Evolutionary conservation across 2,888 invertebrate species (phyloP), one percentile per base, ranked within the genome.

Genomic region (Coleophora deauratella): DNA sequence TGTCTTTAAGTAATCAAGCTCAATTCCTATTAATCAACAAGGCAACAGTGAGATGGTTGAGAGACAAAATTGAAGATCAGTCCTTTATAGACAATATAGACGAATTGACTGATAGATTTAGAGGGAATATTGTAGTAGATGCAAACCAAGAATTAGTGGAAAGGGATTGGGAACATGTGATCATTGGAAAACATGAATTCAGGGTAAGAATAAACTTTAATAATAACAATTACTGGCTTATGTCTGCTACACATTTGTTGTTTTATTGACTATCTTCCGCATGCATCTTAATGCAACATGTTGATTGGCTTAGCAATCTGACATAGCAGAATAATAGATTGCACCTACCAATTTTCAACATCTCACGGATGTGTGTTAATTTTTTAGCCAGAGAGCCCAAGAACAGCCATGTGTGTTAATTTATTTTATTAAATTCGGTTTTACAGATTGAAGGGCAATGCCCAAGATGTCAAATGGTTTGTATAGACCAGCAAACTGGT

Each of bases 401-500:
- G 10, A 28, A 28, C 10, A 2, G 28, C 10, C 9, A 28, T 2
- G 28, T 2, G 28, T 10, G 9, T 10, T 28, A 28, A 28, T 1
- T 10, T 10, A 28, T 10, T 28, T 28, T 10, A 8, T 28, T 28
- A 28, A 9, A 9, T 28, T 28, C 28, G 8, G 28, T 28, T 10
- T 56, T 69, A 40, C 77, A 94, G 91, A 90, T 91, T 39, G 90
- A 91, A 52, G 95, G 94, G 1, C 89, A 89, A 33, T 98, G 98
- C 63, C 91, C 91, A 1, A 89, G 98, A 41, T 99, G 98, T 67
- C 96, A 97, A 75, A 98, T 98, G 95, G 93, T 99, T 44, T 97
- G 98, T 68, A 93, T 98, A 46, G 93, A 98, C 74, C 98, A 97
- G 77, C 82, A 87, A 35, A 94, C 92, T 1, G 96, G 95, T 0